Evolutionary conservation across 2,888 invertebrate species (phyloP), one percentile per base, ranked within the genome.

Genomic region (Oasisia sp.): DNA sequence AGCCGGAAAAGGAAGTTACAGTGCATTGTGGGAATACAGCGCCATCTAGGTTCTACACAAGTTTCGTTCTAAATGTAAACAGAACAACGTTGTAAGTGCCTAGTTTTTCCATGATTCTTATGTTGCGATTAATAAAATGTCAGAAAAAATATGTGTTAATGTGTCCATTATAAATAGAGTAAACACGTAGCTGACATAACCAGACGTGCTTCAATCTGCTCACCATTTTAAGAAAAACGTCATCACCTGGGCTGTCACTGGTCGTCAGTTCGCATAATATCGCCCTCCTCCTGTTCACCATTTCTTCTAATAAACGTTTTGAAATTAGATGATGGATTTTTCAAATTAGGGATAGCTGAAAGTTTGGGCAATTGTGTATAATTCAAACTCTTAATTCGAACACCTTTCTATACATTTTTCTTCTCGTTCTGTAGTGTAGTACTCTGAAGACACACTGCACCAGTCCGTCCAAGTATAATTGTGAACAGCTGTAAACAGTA

Each of bases 1-100:
- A 89, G 92, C 32, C 93, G 93, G 93, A 93, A 93, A 93, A 93
- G 93, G 93, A 92, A 92, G 90, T 89, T 50, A 32, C 92, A 74
- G 58, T 92, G 92, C 58, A 92, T 58, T 58, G 91, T 92, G 92
- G 92, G 92, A 90, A 92, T 74, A 74, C 74, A 74, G 74, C 74
- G 74, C 74, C 74, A 74, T 74, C 74, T 74, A 74, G 74, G 74
- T 74, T 74, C 74, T 27, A 74, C 74, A 27, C 74, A 74, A 74
- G 74, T 74, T 74, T 74, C 74, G 74, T 74, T 27, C 74, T 74
- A 74, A 74, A 74, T 74, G 74, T 74, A 74, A 74, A 74, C 74
- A 74, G 74, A 27, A 74, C 7, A 74, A 74, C 74, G 74, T 74
- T n/a, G 74, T 74, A 74, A 74, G 74, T 74, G 14, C 27, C 3